Evolutionary conservation across 2,797 vertebrate species (phyloP), one percentile per base, ranked within the genome.

Genomic region (Pangasius macronema): DNA sequence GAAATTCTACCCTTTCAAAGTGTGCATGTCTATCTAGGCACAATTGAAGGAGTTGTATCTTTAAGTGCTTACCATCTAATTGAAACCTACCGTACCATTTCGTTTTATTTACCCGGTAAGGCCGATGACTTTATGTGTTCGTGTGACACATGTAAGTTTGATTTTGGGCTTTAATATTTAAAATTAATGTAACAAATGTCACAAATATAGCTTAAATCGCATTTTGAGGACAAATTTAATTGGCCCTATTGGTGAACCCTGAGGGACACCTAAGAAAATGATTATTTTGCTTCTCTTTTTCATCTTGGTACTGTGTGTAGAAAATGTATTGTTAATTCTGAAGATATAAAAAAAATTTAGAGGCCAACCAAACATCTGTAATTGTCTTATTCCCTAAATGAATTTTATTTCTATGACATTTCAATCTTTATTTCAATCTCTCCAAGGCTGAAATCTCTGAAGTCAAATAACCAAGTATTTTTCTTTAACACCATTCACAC

Each of bases 281-380:
- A 22, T 51, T 5, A 3, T 67, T 33, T 83, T 49, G 42, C 51
- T 51, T 10, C 2, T 49, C 9, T 61, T 20, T 13, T 51, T 51
- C 61, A 67, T 67, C 39, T 49, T 65, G 59, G 27, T 46, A 49
- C 27, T 82, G 61, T 63, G 79, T 63, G 42, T 83, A 63, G 36
- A 81, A 61, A 42, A 39, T 61, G 20, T 59, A 36, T 39, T 80
- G 55, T 81, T 81, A 39, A 39, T 81, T 81, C 36, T 42, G 22
- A 46, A 16, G 36, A 42, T 76, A 76, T 16, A 76, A 49, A 18
- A 55, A 24, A 80, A 27, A 36, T 61, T 57, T 81, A 42, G 79
- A 81, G 59, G 59, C 42, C 42, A 83, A 51, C 39, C 81, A 67
- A 83, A 33, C 61, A 83, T 49, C 59, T 82, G 27, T 67, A 67